Conservation (phyloP, 2,888 invertebrate genomes). For the Hemistola chrysoprasaria region DNA sequence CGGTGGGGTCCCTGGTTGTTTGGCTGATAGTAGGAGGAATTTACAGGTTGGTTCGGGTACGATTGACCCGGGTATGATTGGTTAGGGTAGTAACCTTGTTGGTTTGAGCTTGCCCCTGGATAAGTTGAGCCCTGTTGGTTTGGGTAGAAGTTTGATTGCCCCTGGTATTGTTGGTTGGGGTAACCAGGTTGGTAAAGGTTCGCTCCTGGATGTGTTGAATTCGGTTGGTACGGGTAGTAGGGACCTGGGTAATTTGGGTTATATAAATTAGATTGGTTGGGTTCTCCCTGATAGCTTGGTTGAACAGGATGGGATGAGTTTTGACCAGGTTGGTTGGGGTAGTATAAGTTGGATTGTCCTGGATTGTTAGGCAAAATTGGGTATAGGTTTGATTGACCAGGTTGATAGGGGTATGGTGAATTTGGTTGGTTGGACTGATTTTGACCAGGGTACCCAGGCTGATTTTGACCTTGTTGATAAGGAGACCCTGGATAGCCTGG, state of each 20-base stretch:
- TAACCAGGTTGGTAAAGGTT: conserved; percentile 22
- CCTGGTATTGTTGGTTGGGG: conserved; percentile 15
- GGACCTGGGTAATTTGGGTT: conserved; percentile 11
- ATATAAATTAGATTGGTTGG: background rate
- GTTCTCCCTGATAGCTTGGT: conserved; percentile 8
- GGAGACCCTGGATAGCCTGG: background rate
- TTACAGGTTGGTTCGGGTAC: conserved; percentile 16
- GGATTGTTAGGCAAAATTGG: conserved; percentile 4
- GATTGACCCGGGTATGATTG: conserved; percentile 22
- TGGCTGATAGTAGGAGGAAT: conserved; percentile 4
- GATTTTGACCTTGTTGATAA: too few relatives aligned
- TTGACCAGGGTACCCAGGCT: background rate
- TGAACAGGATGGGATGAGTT: background rate
- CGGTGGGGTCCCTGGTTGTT: conserved; percentile 22
- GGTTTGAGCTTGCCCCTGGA: conserved; percentile 2
- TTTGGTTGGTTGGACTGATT: too few relatives aligned
- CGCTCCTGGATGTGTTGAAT: too few relatives aligned
- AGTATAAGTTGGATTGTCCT: conserved; percentile 13
- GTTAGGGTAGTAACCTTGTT: conserved; percentile 5
- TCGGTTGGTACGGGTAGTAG: conserved; percentile 13
- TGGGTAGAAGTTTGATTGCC: conserved; percentile 3
- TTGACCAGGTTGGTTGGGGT: conserved; percentile 11
- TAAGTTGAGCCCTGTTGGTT: background rate
- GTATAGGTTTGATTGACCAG: background rate
- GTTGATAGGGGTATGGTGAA: background rate